Evolutionary conservation across 2,888 invertebrate genomes (phyloP).

Genomic region (Cylindroiulus punctatus): DNA sequence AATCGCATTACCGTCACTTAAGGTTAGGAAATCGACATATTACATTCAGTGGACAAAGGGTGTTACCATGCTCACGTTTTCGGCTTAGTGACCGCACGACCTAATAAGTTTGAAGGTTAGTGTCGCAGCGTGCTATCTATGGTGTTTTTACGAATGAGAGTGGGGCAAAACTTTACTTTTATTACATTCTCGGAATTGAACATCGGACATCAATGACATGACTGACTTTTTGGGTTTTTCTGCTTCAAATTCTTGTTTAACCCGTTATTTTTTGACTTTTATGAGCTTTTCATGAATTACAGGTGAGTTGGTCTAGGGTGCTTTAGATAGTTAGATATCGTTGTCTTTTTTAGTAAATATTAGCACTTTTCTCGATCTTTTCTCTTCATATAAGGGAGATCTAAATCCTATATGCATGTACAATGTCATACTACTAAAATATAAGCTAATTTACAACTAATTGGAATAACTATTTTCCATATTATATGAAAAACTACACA

Average conservation of each 20-base stretch:
- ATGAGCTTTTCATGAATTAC: not conserved
- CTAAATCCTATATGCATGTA: no score
- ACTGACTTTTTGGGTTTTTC: not conserved
- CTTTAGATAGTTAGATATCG: no score
- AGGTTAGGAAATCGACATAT: not conserved
- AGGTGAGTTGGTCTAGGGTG: no score
- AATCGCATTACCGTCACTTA: not conserved
- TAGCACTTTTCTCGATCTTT: no score
- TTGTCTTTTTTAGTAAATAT: no score
- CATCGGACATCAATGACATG: not conserved
- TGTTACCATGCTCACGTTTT: not conserved
- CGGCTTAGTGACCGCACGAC: slow-evolving; percentile 7
- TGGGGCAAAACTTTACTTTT: not conserved
- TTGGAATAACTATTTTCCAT: no score
- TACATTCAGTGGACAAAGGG: not conserved
- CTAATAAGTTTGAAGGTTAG: not conserved
- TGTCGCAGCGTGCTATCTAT: slow-evolving; percentile 27
- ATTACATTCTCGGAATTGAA: not conserved
- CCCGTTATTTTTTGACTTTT: not conserved
- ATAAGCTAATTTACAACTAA: no score
- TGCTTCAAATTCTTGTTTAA: not conserved
- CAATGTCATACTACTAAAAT: no score
- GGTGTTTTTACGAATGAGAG: not conserved
- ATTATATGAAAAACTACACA: no score
- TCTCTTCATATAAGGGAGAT: no score